Evolutionary conservation across 2,888 invertebrate species (phyloP).

Genomic region (Hemicrepidius hirtus): DNA sequence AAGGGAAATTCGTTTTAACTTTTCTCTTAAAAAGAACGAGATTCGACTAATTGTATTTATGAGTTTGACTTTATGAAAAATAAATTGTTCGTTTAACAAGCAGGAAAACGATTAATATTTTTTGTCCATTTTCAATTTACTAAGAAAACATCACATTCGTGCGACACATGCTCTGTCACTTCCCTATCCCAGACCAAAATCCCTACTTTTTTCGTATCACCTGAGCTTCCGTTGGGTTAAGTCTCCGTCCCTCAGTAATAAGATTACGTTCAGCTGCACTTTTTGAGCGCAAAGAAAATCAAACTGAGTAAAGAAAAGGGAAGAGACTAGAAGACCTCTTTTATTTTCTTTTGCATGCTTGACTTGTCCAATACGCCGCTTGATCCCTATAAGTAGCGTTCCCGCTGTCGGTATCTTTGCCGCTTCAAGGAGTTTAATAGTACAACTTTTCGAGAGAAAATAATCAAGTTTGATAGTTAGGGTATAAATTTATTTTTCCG

Average conservation of each 20-base stretch:
- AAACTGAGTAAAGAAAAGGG: conserved; percentile 39
- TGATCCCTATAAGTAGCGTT: conserved; percentile 48
- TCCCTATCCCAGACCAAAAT: conserved; percentile 8
- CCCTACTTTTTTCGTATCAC: conserved; percentile 28
- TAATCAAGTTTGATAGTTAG: conserved; percentile 50
- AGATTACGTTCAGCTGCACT: conserved; percentile 49
- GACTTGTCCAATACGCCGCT: conserved; percentile 48
- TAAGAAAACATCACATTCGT: neutral
- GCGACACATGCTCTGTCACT: conserved; percentile 4
- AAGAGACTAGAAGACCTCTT: conserved; percentile 39
- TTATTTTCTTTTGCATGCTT: conserved; percentile 51
- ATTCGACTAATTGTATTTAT: too few species aligned
- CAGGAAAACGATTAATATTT: neutral
- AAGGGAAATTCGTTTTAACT: too few species aligned
- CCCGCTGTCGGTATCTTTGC: conserved; percentile 46
- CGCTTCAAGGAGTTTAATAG: conserved; percentile 52
- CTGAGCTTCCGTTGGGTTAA: conserved; percentile 40
- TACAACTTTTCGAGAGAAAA: conserved; percentile 44
- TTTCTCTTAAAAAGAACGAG: too few species aligned
- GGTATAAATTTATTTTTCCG: conserved; percentile 40
- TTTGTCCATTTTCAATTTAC: conserved; percentile 3
- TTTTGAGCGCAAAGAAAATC: conserved; percentile 47
- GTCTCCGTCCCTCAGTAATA: conserved; percentile 34
- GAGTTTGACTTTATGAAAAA: too few species aligned
- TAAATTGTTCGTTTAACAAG: too few species aligned